Percentiles rank a stretch among this genome's conserved stretches.
Conservation (phyloP, 2,888 invertebrate species). For the Eupithecia pulchellata region DNA sequence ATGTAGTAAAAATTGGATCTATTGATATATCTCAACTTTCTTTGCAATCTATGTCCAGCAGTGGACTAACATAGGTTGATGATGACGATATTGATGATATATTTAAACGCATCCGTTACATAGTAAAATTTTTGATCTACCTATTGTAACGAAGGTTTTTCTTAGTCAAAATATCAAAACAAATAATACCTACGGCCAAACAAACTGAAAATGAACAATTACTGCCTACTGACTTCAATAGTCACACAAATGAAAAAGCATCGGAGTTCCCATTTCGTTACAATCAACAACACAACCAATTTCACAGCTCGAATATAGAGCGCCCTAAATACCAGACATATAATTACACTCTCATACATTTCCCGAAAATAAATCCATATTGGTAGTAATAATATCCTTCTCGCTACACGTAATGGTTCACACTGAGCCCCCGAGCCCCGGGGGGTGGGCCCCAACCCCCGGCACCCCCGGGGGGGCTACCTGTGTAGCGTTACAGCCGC, state of each 20-base stretch:
- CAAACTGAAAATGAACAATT: not conserved
- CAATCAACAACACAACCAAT: slow-evolving; percentile 11
- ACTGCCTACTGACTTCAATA: not conserved
- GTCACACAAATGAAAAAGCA: slow-evolving; percentile 6
- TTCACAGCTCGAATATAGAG: slow-evolving; percentile 12
- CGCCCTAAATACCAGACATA: slow-evolving; percentile 29
- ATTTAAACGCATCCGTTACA: not conserved
- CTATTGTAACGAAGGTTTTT: no score
- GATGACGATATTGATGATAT: no score
- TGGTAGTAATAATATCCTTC: slow-evolving; percentile 52
- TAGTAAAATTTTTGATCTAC: no score
- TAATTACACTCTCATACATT: slow-evolving; percentile 37
- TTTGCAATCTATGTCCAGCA: no score
- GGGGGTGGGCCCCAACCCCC: slow-evolving; percentile 44
- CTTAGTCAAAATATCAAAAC: not conserved
- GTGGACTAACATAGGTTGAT: no score
- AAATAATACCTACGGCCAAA: not conserved
- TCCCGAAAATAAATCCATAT: slow-evolving; percentile 38
- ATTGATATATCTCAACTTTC: no score
- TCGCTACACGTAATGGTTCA: slow-evolving; percentile 71
- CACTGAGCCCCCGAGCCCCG: slow-evolving; percentile 56
- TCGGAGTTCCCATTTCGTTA: not conserved
- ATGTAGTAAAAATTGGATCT: no score
- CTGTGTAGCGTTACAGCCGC: slow-evolving; percentile 78
- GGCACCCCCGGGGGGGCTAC: slow-evolving; percentile 55